These are phyloP conservation scores for Formicarius rufipectus DNA, from an alignment of 2,113 vertebrate species.

Conservation along the genomic window DNA sequence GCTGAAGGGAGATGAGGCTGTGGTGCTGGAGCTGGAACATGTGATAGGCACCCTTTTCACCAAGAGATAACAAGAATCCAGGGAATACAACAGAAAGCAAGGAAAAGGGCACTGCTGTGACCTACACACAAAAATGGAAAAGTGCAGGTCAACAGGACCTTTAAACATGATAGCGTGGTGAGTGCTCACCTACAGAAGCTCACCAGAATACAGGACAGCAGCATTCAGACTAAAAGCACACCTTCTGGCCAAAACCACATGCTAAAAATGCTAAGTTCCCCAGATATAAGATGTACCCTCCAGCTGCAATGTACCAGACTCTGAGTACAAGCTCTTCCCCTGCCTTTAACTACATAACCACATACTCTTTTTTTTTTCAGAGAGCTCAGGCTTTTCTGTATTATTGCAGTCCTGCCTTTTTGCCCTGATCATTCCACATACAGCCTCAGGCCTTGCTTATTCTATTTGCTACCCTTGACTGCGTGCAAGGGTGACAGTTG, in stretches of 20 bases:
- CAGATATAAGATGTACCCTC: background rate
- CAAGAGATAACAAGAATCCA: background rate
- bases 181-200: background rate
- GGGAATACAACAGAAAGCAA: background rate
- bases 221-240: background rate
- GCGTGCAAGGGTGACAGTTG: background rate
- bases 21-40: background rate
- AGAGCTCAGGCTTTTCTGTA: background rate
- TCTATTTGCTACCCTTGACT: background rate
- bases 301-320: background rate
- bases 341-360: background rate
- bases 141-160: background rate
- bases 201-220: background rate
- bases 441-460: background rate
- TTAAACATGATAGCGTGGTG: background rate
- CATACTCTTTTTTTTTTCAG: background rate
- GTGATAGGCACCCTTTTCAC: background rate
- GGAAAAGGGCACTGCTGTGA: background rate
- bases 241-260: background rate
- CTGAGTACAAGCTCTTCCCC: background rate
- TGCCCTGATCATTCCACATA: background rate
- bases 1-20: background rate
- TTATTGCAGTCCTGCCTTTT: background rate
- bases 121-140: background rate
- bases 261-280: background rate